Evolutionary conservation across 2,797 vertebrate species (phyloP).

Genomic region (Antrozous pallidus): DNA sequence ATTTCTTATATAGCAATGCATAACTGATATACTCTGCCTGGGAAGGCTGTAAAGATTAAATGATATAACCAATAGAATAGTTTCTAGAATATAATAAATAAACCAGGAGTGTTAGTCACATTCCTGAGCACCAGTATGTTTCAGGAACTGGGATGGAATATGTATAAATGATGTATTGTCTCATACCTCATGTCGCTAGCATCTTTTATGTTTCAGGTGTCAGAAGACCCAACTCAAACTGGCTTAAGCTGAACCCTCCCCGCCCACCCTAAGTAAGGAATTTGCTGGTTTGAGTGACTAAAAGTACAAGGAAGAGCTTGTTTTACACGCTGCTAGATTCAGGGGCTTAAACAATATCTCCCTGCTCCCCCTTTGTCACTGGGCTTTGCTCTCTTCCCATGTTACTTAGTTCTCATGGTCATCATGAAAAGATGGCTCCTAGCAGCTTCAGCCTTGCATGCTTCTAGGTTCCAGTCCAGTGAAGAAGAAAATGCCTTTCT

Average conservation of each 20-base stretch:
- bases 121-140: background rate
- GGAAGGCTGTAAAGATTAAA: background rate
- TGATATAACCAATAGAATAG: background rate
- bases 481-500: background rate
- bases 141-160: background rate
- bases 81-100: background rate
- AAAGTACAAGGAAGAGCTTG: background rate
- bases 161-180: too few species aligned
- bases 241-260: background rate
- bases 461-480: background rate
- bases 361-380: background rate
- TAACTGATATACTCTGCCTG: background rate
- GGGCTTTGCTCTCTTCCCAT: background rate
- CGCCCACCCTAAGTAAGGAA: background rate
- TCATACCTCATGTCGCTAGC: background rate
- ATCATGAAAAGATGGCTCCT: background rate
- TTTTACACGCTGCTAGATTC: background rate
- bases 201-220: background rate
- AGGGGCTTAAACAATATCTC: background rate
- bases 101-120: background rate
- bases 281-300: background rate
- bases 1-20: background rate
- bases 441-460: background rate
- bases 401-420: background rate
- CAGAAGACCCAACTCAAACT: background rate